These are phyloP conservation scores for Pristis pectinata DNA, from an alignment of 2,797 vertebrate genomes.

Conservation along the genomic window DNA sequence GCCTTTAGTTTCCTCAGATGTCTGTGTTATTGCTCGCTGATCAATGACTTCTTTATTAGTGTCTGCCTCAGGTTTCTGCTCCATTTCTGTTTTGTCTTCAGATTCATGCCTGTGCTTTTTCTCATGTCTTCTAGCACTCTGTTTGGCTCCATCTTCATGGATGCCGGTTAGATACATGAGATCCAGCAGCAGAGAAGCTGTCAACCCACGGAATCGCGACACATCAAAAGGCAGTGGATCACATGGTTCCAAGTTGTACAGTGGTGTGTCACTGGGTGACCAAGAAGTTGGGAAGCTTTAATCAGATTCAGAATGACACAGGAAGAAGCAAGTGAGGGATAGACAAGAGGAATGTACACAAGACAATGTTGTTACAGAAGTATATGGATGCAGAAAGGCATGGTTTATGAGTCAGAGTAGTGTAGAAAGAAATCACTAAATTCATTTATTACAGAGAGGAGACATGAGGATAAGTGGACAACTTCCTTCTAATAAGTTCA, in stretches of 20 bases:
- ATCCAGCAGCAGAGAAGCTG: constrained; percentile 85
- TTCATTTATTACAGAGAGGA: constrained; percentile 1
- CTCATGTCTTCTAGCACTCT: constrained; percentile 75
- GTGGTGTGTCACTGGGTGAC: constrained; percentile 98
- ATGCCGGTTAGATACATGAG: constrained; percentile 91
- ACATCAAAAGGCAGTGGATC: constrained; percentile 93
- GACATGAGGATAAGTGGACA: not conserved
- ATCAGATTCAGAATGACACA: constrained; percentile 80
- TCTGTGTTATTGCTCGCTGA: constrained; percentile 59
- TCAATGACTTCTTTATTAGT: constrained; percentile 55
- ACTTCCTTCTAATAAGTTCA: not conserved
- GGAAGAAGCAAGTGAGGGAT: constrained; percentile 91
- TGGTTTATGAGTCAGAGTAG: constrained; percentile 3
- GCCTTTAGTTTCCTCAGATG: constrained; percentile 74
- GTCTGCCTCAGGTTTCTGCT: constrained; percentile 62
- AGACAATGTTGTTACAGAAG: constrained; percentile 54
- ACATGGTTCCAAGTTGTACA: constrained; percentile 97
- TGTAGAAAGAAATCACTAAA: not conserved
- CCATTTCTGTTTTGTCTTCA: constrained; percentile 64
- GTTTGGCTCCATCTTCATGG: constrained; percentile 80
- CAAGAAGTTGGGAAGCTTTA: constrained; percentile 99
- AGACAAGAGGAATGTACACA: constrained; percentile 72
- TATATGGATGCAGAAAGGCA: constrained; percentile 22
- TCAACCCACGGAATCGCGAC: constrained; percentile 85
- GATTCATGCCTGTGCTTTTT: constrained; percentile 73